phyloP scores from a whole-genome alignment of 2,113 vertebrate species.

The western clawed frog (Xenopus tropicalis) region UCB_Xtro_10.0 CM004448.2:10677001-10677500 shows the following conservation, averaged over 20 bases:
- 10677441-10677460: conserved; percentile 30
- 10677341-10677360: conserved; percentile 5
- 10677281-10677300: conserved; percentile 16
- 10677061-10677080: too few relatives aligned
- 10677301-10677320: conserved; percentile 18
- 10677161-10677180: too few relatives aligned
- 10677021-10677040: too few relatives aligned
- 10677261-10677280: conserved; percentile 32
- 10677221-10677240: conserved; percentile 9
- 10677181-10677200: background rate
- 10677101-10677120: too few relatives aligned
- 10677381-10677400: conserved; percentile 39
- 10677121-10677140: too few relatives aligned
- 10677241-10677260: background rate
- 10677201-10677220: background rate
- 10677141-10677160: too few relatives aligned
- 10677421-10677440: conserved; percentile 22
- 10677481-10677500: conserved; percentile 10
- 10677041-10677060: too few relatives aligned
- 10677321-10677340: conserved; percentile 17
- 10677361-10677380: conserved; percentile 31
- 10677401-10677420: conserved; percentile 31
- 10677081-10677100: too few relatives aligned
- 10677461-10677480: background rate
- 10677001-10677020: too few relatives aligned